A percentile compares a stretch with the other conserved stretches of the same genome.
Evolutionary conservation across 2,888 invertebrate genomes (phyloP).

Genomic region (Agonum fuliginosum): DNA sequence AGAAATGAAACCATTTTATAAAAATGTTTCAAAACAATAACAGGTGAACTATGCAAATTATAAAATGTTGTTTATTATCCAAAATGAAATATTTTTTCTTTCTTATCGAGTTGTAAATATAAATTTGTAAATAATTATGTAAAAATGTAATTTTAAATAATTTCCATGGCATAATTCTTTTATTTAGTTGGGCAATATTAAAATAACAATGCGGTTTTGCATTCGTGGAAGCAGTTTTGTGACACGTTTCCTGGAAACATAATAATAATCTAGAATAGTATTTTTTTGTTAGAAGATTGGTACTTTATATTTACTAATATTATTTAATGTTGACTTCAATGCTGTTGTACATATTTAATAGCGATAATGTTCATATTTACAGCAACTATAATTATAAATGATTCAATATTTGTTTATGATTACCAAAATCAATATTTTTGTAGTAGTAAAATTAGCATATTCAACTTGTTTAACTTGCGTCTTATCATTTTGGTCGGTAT

Average conservation of each 20-base stretch:
- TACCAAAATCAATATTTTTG: not conserved
- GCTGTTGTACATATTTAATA: not conserved
- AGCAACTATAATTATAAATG: not conserved
- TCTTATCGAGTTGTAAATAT: too few species aligned
- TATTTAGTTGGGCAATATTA: not conserved
- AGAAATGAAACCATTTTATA: too few species aligned
- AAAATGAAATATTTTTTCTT: too few species aligned
- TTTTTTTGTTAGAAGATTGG: not conserved
- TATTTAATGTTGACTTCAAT: not conserved
- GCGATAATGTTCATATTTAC: not conserved
- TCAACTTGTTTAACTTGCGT: not conserved
- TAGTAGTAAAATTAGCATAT: not conserved
- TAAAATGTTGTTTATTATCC: too few species aligned
- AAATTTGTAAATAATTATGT: too few species aligned
- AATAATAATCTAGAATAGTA: not conserved
- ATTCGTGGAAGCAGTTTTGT: not conserved
- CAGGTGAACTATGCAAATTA: too few species aligned
- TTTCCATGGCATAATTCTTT: not conserved
- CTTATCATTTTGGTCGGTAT: constrained; percentile 4
- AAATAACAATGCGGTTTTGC: not conserved
- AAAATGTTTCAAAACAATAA: too few species aligned
- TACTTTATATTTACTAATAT: not conserved
- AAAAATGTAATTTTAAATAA: not conserved
- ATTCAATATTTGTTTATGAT: not conserved
- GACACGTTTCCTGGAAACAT: not conserved